phyloP scores from a whole-genome alignment of 2,113 vertebrate genomes.

The Plestiodon gilberti region DNA sequence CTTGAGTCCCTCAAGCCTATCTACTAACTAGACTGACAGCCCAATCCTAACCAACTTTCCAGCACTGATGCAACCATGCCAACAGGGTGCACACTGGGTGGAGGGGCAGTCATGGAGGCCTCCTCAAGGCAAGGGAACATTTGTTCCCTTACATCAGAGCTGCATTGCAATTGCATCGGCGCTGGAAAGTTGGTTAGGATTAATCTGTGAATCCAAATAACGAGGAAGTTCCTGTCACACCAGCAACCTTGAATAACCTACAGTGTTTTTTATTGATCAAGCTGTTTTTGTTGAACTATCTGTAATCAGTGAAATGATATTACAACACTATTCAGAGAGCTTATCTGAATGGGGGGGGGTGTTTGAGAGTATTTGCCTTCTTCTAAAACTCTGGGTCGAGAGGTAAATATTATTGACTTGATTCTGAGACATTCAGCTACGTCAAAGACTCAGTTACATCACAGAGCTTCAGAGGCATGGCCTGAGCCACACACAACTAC shows the following conservation, averaged over 20 bases:
- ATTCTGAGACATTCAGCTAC: not conserved
- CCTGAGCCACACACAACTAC: not conserved
- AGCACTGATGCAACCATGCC: too few species aligned
- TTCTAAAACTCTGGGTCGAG: not conserved
- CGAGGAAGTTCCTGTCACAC: conserved; percentile 18
- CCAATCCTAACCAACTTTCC: too few species aligned
- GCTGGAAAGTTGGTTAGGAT: too few species aligned
- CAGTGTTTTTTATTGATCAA: conserved; percentile 15
- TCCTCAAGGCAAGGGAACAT: too few species aligned
- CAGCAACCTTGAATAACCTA: conserved; percentile 40
- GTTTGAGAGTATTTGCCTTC: conserved; percentile 46
- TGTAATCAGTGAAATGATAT: conserved; percentile 53
- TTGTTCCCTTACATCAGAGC: too few species aligned
- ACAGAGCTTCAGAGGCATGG: not conserved
- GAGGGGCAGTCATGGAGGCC: too few species aligned
- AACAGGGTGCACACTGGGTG: too few species aligned
- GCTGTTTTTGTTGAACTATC: conserved; percentile 12
- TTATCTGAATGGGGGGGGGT: not conserved
- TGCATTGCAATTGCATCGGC: too few species aligned
- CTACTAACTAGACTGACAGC: too few species aligned
- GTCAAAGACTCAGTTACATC: not conserved
- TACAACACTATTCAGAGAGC: conserved; percentile 41
- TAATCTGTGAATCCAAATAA: fast-evolving
- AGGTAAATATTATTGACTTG: not conserved
- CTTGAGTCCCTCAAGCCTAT: too few species aligned